Evolutionary conservation across 2,888 invertebrate species (phyloP), one percentile per base, ranked within the genome.

Genomic region (Agelastica alni): DNA sequence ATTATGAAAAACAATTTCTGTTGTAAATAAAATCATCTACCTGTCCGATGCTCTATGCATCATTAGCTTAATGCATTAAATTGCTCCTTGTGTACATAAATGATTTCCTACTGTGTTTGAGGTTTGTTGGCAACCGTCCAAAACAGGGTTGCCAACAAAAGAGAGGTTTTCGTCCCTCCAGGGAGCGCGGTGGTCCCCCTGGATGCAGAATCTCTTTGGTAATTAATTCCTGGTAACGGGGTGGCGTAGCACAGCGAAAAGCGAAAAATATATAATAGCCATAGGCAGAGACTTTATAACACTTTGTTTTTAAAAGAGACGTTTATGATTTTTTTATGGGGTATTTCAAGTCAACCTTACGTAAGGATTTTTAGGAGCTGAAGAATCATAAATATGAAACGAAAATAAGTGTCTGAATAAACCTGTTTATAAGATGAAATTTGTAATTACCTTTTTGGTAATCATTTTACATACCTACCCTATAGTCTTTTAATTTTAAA

Each of bases 161-260:
- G 43, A 36, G 16, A 34, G 17, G 22, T 37, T 17, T 36, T 20
- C 12, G 12, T 20, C 46, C 37, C 39, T 10, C 18, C 48, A 28
- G 49, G 31, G 28, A 10, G 16, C 28, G 44, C 37, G 37, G 39
- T 42, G 37, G 20, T 45, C 37, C 58, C 59, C 54, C 53, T 49
- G 53, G 56, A 58, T 59, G 58, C 45, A 57, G 62, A 63, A 61
- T 60, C 63, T 60, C 61, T 53, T 47, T 53, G 47, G 53, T 65
- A 65, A 65, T 65, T 65, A 65, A 63, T 65, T 63, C 62, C 56
- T 60, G 53, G 62, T 63, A 62, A 57, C 56, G 51, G 48, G 48
- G 28, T 46, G 32, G 49, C 10, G 9, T 6, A 5, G 10, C 16
- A 17, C 43, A 30, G 7, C n/a, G 13, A 17, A 44, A 10, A 7